Conservation (phyloP, 2,113 vertebrate species). For the Mionectes macconnelli region DNA sequence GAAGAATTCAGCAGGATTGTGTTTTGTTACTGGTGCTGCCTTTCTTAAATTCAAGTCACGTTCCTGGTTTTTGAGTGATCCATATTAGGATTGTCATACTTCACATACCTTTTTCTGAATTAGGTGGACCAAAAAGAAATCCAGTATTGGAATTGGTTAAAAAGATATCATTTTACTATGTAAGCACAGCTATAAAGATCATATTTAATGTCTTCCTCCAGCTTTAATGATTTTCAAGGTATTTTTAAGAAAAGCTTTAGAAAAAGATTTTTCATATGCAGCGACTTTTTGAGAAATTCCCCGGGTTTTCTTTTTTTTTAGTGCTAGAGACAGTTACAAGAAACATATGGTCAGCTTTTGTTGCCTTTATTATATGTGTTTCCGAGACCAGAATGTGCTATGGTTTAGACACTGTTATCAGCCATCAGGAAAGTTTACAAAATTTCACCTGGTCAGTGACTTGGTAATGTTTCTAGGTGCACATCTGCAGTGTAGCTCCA, state of each 20-base stretch:
- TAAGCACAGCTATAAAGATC: neutral
- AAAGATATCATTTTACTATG: neutral
- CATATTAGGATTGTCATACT: neutral
- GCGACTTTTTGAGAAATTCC: neutral
- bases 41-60: neutral
- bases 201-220: neutral
- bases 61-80: neutral
- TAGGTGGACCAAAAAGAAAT: neutral
- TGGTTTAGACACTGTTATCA: neutral
- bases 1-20: neutral
- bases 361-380: neutral
- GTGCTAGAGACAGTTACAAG: neutral
- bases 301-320: fast-evolving
- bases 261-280: neutral
- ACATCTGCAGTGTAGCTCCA: neutral
- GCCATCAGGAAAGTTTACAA: neutral
- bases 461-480: neutral
- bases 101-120: neutral
- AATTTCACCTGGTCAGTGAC: neutral
- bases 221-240: neutral
- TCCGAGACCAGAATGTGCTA: neutral
- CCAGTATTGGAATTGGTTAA: neutral
- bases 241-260: neutral
- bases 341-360: neutral
- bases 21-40: neutral